These are phyloP conservation scores for Alouatta caraya DNA, from an alignment of 2,797 vertebrate species.

Conservation along the genomic window DNA sequence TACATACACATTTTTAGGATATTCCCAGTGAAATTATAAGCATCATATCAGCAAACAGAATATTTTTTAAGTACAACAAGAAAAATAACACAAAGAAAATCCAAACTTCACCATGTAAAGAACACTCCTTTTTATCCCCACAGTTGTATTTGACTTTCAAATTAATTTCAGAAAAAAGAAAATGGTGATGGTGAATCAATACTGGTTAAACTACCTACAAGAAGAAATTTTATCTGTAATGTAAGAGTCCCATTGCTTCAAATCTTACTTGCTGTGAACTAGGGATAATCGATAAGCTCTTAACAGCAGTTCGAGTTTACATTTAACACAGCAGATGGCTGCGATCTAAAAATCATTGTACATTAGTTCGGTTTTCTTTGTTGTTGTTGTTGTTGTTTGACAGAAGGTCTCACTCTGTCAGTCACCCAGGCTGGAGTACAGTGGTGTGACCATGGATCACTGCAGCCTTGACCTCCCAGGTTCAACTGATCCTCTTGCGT, in stretches of 20 bases:
- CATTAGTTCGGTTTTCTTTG: neutral
- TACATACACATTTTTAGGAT: neutral
- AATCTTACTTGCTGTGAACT: neutral
- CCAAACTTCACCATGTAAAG: neutral
- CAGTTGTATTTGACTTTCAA: neutral
- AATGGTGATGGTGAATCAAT: neutral
- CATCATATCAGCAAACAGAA: neutral
- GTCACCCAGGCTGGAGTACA: neutral
- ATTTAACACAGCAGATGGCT: neutral
- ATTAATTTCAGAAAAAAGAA: slow-evolving; percentile 17
- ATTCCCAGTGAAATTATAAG: neutral
- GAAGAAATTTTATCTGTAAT: neutral
- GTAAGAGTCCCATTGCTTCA: neutral
- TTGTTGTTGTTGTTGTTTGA: neutral
- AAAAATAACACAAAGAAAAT: neutral
- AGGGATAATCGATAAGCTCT: neutral
- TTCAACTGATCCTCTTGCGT: neutral
- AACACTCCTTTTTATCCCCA: neutral
- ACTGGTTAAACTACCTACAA: neutral
- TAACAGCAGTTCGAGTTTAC: neutral
- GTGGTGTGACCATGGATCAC: neutral
- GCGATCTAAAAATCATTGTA: neutral
- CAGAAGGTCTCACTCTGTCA: neutral
- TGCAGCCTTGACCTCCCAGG: neutral
- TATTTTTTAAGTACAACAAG: neutral